Base-by-base conservation (phyloP, 1,140 invertebrate genomes). In the Octopus bimaculoides region DNA sequence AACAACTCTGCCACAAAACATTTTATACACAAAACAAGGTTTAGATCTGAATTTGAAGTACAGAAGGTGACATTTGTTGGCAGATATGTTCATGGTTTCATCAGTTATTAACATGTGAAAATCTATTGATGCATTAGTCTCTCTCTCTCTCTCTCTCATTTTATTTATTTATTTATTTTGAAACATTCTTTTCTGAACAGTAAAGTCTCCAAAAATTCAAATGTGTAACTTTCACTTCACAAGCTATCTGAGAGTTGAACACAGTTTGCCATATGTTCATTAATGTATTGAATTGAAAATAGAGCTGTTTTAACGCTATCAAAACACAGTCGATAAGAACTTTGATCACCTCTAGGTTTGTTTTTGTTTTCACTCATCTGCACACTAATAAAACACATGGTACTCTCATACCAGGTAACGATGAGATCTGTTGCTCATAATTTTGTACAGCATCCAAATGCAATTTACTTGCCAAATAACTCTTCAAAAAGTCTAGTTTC, bases 391-490 rank as follows among this genome's bases (percentile, higher is more conserved):
- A 14, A 66, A 66, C 61, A 66, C n/a, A 66, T 66, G 61, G 61
- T n/a, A 66, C 61, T 66, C 61, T n/a, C 3, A n/a, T 2, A 66
- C 12, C 61, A 12, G 61, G 1, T 66, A 66, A 66, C n/a, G 61
- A 66, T 14, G 61, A n/a, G 1, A 14, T 66, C n/a, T 14, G 61
- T 66, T 66, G 12, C 61, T n/a, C n/a, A 66, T 14, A 66, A 12
- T 66, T 66, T 66, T 66, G 61, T 66, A 66, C 61, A 66, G 12
- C 2, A 66, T 66, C 61, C 61, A 66, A 14, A 66, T 66, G 61
- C n/a, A n/a, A 66, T 66, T 66, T 66, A n/a, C 61, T 66, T 66
- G 61, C 61, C 61, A 66, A 66, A 66, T 66, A n/a, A 66, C 61
- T 12, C 61, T 66, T 66, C 61, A 66, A 66, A 66, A 66, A 14